Percentiles rank a stretch among this genome's conserved stretches.
These are phyloP conservation scores for Brachyalestes nurse DNA, from an alignment of 2,797 vertebrate species.

Conservation along the genomic window DNA sequence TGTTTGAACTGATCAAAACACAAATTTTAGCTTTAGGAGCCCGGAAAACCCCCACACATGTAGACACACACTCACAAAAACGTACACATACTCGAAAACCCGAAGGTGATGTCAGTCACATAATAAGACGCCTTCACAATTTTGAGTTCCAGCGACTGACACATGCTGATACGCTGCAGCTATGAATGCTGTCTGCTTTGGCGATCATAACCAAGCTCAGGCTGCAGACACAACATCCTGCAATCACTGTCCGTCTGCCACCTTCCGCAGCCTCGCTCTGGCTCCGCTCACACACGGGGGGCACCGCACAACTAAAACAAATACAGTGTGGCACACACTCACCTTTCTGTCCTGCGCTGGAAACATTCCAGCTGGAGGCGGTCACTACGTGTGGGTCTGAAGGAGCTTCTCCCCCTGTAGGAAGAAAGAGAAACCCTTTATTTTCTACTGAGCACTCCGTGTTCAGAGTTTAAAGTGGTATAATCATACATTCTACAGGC, in stretches of 20 bases:
- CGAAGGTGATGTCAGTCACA: slow-evolving; percentile 39
- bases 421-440: slow-evolving; percentile 32
- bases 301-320: slow-evolving; percentile 28
- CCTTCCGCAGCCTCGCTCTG: slow-evolving; percentile 21
- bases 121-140: slow-evolving; percentile 40
- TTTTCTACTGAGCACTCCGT: not conserved
- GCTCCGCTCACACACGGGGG: slow-evolving; percentile 9
- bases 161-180: slow-evolving; percentile 59
- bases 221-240: slow-evolving; percentile 74
- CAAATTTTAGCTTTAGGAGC: not conserved
- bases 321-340: slow-evolving; percentile 46
- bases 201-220: slow-evolving; percentile 69
- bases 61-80: not conserved
- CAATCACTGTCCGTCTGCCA: slow-evolving; percentile 68
- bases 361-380: slow-evolving; percentile 87
- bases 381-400: slow-evolving; percentile 83
- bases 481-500: not conserved
- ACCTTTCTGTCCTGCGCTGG: slow-evolving; percentile 89
- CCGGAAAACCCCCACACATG: slow-evolving; percentile 4
- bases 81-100: not conserved
- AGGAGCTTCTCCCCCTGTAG: slow-evolving; percentile 85
- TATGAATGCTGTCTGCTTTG: slow-evolving; percentile 64
- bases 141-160: slow-evolving; percentile 31
- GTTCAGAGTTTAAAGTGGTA: not conserved
- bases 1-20: not conserved